Percentiles rank a stretch among this genome's conserved stretches.
These are phyloP conservation scores for Drosophila murphyi DNA, from an alignment of 1,140 invertebrate genomes.

Conservation along the genomic window DNA sequence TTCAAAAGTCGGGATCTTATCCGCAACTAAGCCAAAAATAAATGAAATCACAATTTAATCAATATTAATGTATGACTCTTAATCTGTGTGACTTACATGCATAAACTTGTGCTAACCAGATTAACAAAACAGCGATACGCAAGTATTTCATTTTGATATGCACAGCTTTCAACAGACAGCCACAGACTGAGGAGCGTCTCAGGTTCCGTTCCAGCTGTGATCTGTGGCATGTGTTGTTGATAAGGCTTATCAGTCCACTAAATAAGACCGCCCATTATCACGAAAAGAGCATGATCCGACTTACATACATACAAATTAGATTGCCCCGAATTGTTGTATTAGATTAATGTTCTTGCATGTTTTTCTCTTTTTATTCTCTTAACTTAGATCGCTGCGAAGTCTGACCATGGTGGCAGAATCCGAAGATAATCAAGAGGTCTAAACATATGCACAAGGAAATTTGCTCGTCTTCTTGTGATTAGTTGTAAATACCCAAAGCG, in stretches of 20 bases:
- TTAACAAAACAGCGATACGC: conserved; percentile 35
- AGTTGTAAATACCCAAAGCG: conserved; percentile 77
- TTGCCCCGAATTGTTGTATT: conserved; percentile 19
- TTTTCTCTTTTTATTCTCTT: conserved; percentile 4
- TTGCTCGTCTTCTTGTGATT: conserved; percentile 73
- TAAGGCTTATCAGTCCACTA: conserved; percentile 38
- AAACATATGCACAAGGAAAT: conserved; percentile 48
- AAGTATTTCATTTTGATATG: conserved; percentile 51
- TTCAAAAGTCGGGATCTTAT: conserved; percentile 47
- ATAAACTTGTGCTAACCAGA: conserved; percentile 39
- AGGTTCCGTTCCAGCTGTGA: conserved; percentile 1
- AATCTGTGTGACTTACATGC: conserved; percentile 44
- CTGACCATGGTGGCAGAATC: conserved; percentile 80
- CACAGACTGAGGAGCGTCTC: conserved; percentile 36
- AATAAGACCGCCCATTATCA: conserved; percentile 29
- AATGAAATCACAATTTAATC: not conserved
- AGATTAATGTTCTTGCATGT: conserved; percentile 26
- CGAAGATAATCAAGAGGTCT: conserved; percentile 77
- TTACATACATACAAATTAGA: conserved; percentile 16
- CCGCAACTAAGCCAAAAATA: conserved; percentile 31
- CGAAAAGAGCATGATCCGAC: conserved; percentile 26
- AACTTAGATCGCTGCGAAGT: conserved; percentile 77
- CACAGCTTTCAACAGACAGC: conserved; percentile 9
- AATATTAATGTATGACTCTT: conserved; percentile 15
- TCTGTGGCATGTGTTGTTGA: conserved; percentile 23